phyloP scores from a whole-genome alignment of 2,888 invertebrate species.

The Ochropleura plecta region DNA sequence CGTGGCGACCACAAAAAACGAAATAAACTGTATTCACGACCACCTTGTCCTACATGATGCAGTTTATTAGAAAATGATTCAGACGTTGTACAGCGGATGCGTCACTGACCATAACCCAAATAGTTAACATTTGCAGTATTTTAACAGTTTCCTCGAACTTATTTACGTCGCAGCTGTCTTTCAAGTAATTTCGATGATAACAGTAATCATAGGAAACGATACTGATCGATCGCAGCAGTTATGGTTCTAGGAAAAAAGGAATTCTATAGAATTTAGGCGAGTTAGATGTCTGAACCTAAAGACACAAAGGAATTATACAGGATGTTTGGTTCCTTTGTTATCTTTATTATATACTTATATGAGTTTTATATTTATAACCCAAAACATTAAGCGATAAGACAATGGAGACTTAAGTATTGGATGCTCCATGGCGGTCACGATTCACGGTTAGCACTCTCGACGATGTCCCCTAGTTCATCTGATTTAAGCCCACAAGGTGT shows the following conservation, averaged over 20 bases:
- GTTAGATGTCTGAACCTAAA: conserved; percentile 21
- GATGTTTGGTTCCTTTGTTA: conserved; percentile 34
- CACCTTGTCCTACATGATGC: conserved; percentile 67
- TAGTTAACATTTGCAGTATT: conserved; percentile 55
- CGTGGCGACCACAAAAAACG: conserved; percentile 52
- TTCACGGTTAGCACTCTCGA: not conserved
- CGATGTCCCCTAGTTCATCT: not conserved
- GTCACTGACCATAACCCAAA: conserved; percentile 68
- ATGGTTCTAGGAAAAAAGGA: conserved; percentile 42
- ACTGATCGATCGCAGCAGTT: conserved; percentile 46
- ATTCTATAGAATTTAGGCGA: conserved; percentile 30
- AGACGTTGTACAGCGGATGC: conserved; percentile 60
- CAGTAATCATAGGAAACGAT: conserved; percentile 48
- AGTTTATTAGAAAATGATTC: conserved; percentile 72
- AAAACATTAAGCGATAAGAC: conserved; percentile 13
- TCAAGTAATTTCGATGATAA: conserved; percentile 50
- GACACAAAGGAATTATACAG: conserved; percentile 15
- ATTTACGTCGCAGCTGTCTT: conserved; percentile 55
- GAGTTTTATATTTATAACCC: conserved; percentile 11
- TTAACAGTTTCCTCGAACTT: conserved; percentile 64
- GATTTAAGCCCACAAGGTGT: conserved; percentile 8
- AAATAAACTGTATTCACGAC: conserved; percentile 50
- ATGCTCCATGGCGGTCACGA: not conserved
- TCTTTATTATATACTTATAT: conserved; percentile 20
- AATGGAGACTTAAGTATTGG: conserved; percentile 1